Evolutionary conservation across 1,140 invertebrate genomes (phyloP).

Genomic region (Trypoxylus dichotomus): DNA sequence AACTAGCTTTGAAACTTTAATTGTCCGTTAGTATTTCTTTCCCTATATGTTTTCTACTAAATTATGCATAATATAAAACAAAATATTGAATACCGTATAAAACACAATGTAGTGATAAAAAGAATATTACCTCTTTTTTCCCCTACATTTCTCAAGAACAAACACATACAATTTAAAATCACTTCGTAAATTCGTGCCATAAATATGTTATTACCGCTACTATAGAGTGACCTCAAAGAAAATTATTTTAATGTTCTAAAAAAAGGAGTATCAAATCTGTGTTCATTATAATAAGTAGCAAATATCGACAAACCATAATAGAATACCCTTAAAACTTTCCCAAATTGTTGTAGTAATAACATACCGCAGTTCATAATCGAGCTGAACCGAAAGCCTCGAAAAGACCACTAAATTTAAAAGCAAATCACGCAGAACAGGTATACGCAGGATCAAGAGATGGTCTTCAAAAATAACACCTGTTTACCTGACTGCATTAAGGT

Average conservation of each 20-base stretch:
- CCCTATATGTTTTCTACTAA: too few species aligned
- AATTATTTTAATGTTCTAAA: not conserved
- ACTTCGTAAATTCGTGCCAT: too few species aligned
- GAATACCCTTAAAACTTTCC: not conserved
- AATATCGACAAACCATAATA: not conserved
- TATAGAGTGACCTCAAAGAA: not conserved
- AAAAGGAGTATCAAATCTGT: not conserved
- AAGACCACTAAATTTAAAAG: slow-evolving; percentile 2
- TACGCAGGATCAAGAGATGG: not conserved
- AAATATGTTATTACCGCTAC: not conserved
- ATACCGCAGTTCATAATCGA: not conserved
- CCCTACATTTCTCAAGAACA: too few species aligned
- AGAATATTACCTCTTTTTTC: too few species aligned
- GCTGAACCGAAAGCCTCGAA: not conserved
- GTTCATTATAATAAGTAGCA: not conserved
- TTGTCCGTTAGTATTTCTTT: too few species aligned
- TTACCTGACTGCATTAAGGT: slow-evolving; percentile 2
- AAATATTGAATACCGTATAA: too few species aligned
- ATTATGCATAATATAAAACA: too few species aligned
- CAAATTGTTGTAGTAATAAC: not conserved
- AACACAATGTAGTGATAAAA: too few species aligned
- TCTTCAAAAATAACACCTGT: slow-evolving; percentile 5
- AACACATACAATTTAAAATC: too few species aligned
- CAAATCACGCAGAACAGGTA: slow-evolving; percentile 3
- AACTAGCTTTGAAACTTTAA: too few species aligned